These are phyloP conservation scores for Apus apus DNA, from an alignment of 2,113 vertebrate species.

Conservation along the genomic window DNA sequence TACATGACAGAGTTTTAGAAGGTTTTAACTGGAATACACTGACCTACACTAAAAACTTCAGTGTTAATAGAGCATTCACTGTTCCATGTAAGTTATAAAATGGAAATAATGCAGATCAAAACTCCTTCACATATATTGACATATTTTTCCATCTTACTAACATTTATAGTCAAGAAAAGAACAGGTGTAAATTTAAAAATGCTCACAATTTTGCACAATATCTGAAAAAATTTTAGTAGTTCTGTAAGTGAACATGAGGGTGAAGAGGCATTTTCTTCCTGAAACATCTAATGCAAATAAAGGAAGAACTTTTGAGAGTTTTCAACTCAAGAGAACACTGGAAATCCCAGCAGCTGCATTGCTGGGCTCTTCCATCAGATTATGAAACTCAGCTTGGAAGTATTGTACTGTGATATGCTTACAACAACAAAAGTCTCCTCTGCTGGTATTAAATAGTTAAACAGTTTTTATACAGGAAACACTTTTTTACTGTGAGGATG, in stretches of 20 bases:
- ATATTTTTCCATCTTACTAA: background rate
- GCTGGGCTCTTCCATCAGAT: background rate
- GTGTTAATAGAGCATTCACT: background rate
- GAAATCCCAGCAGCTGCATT: background rate
- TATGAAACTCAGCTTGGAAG: background rate
- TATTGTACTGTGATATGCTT: background rate
- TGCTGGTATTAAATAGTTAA: background rate
- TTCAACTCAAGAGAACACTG: background rate
- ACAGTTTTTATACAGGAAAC: background rate
- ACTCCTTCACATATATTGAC: background rate
- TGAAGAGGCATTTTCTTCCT: background rate
- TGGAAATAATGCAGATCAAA: background rate
- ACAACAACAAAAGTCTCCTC: background rate
- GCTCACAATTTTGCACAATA: background rate
- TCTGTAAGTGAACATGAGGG: background rate
- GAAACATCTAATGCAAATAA: background rate
- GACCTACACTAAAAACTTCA: background rate
- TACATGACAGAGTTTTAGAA: background rate
- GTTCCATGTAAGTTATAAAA: background rate
- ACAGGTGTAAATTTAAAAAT: background rate
- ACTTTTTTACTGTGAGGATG: background rate
- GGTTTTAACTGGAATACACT: background rate
- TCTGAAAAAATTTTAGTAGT: background rate
- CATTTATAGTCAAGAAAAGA: background rate
- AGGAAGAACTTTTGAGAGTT: background rate